phyloP scores from a whole-genome alignment of 2,113 vertebrate genomes.

The Aythya baeri region DNA sequence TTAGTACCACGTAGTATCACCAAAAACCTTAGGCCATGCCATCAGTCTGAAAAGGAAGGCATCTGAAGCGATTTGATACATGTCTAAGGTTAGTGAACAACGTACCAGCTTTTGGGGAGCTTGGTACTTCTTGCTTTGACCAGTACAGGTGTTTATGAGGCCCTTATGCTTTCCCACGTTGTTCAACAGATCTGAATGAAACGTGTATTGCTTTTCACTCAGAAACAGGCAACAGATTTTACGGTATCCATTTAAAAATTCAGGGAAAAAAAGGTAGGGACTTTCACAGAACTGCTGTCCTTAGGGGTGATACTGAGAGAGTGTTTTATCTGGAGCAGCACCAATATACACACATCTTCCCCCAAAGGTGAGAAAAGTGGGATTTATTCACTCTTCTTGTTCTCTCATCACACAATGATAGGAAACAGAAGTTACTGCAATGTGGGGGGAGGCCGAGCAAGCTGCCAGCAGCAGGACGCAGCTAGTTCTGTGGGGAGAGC shows the following conservation, averaged over 20 bases:
- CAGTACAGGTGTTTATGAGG: neutral
- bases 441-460: neutral
- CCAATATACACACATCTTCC: fast-evolving
- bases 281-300: neutral
- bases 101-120: neutral
- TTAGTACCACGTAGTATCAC: neutral
- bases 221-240: neutral
- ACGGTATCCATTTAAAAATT: neutral
- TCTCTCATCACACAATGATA: neutral
- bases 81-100: neutral
- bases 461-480: neutral
- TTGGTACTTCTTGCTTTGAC: neutral
- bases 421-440: neutral
- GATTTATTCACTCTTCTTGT: too few relatives aligned
- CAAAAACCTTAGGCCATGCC: neutral
- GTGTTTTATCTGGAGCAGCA: neutral
- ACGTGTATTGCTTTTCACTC: neutral
- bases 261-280: neutral
- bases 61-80: neutral
- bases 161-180: neutral
- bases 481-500: too few relatives aligned
- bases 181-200: neutral
- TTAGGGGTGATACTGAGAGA: neutral
- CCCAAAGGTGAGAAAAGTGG: neutral
- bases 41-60: neutral